Evolutionary conservation across 2,888 invertebrate species (phyloP).

Genomic region (Nebria salina): DNA sequence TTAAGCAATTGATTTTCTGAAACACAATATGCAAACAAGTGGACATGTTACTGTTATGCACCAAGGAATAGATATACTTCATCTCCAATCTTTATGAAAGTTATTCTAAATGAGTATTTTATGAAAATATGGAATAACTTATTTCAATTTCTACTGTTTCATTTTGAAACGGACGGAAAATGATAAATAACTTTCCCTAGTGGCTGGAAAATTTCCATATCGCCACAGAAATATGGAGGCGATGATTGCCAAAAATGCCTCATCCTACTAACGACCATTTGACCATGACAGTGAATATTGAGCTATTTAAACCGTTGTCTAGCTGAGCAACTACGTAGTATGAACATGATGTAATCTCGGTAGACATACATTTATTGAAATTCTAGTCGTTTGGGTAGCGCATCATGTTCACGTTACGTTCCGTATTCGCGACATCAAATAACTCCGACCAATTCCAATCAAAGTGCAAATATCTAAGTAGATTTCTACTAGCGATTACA

Average conservation of each 20-base stretch:
- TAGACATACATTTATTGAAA: conserved; percentile 28
- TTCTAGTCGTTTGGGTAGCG: conserved; percentile 27
- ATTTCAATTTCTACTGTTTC: conserved; percentile 2
- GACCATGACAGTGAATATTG: conserved; percentile 3
- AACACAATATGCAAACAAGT: too few species aligned
- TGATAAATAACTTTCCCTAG: conserved; percentile 7
- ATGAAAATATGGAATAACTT: background rate
- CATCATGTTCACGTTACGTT: conserved; percentile 2
- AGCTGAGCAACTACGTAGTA: background rate
- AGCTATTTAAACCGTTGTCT: background rate
- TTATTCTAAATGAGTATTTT: background rate
- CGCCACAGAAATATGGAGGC: background rate
- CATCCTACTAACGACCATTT: background rate
- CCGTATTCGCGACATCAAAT: conserved; percentile 38
- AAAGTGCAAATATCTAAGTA: conserved; percentile 39
- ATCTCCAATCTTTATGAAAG: conserved; percentile 6
- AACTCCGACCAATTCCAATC: conserved; percentile 36
- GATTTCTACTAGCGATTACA: conserved; percentile 18
- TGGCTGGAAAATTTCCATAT: conserved; percentile 11
- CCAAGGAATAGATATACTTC: background rate
- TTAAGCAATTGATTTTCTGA: too few species aligned
- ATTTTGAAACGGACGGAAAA: background rate
- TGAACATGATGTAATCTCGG: background rate
- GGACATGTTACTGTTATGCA: too few species aligned
- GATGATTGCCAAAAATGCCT: conserved; percentile 6